Base-by-base conservation (phyloP, 2,888 invertebrate genomes). In the Ypsolopha sequella region DNA sequence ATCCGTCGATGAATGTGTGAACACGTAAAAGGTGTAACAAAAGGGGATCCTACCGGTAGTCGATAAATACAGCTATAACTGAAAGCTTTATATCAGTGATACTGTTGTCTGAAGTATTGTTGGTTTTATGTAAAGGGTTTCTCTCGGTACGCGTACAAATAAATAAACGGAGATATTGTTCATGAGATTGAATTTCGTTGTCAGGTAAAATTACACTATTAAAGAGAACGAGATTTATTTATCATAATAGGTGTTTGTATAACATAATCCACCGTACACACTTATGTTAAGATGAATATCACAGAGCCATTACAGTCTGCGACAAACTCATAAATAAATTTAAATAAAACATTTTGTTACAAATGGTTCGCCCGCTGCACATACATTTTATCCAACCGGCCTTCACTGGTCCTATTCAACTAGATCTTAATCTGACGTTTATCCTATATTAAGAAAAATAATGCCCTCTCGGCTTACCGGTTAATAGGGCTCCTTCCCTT, bases 401-500 rank as follows among this genome's bases (percentile, higher is more conserved):
- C 68, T 67, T 68, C 66, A 60, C 60, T 61, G 59, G 52, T 49
- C 61, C 48, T 45, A 65, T 65, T 63, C 57, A 59, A 55, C 56
- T 55, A 64, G 64, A 67, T 69, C 59, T 33, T 66, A 65, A 72
- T 70, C 71, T 60, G 66, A 65, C 64, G 55, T 62, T 65, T 66
- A 70, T 69, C 62, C 63, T 61, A 58, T 64, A 67, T 65, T 63
- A 63, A 66, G 65, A 62, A 64, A 67, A 67, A 64, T 61, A 62
- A 65, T 63, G 62, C 61, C 62, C 59, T 63, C 63, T 60, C 38
- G 59, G 56, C 55, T 51, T 55, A 60, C 61, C 53, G 60, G 64
- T 66, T 67, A 63, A 64, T 60, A 58, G 62, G 53, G 49, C 54
- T 48, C 62, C 55, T 61, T 48, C 35, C 51, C 41, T 66, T 60